Evolutionary conservation across 2,113 vertebrate species (phyloP), one percentile per base, ranked within the genome.

Genomic region (Elachura formosa): DNA sequence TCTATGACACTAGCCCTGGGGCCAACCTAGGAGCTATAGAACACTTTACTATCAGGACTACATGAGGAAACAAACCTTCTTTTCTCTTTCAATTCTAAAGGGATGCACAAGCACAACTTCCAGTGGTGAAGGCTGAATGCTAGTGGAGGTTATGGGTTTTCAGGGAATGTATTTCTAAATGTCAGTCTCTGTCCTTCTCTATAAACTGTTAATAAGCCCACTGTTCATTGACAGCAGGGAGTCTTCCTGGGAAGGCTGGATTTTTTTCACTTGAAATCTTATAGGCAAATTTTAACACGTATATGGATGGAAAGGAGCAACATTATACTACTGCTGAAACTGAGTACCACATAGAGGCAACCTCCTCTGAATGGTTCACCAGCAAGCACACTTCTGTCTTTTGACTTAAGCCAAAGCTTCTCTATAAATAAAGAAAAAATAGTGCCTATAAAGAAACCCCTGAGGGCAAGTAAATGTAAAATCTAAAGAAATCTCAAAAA

Each of bases 111-210:
- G 5, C 13, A 46, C 22, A 49, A 9, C 6, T 69, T 78, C 21
- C 21, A 34, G 1, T 5, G 48, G 11, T 0, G 2, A 56, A 38
- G 19, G 36, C 1, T 74, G 38, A 77, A 51, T 34, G 18, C 4
- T 45, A 36, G 43, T 40, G 33, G 18, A 15, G 2, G 18, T 5
- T 76, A 76, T 58, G 25, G 20, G 13, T 33, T 82, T 75, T 62
- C 15, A 23, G 41, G 14, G 29, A 43, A 40, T 14, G 2, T 15
- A 25, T 49, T 77, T 90, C 40, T 40, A 58, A 85, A 28, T 19
- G 28, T 69, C 33, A 22, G 3, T 68, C 12, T 25, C 68, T 64
- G 20, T 1, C 6, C 4, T 59, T 51, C 24, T 48, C 26, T 55
- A 73, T 43, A 63, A 76, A 11, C 12, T 64, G 5, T 36, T 59